phyloP scores from a whole-genome alignment of 2,113 vertebrate species.

The Mesembrinibis cayennensis region DNA sequence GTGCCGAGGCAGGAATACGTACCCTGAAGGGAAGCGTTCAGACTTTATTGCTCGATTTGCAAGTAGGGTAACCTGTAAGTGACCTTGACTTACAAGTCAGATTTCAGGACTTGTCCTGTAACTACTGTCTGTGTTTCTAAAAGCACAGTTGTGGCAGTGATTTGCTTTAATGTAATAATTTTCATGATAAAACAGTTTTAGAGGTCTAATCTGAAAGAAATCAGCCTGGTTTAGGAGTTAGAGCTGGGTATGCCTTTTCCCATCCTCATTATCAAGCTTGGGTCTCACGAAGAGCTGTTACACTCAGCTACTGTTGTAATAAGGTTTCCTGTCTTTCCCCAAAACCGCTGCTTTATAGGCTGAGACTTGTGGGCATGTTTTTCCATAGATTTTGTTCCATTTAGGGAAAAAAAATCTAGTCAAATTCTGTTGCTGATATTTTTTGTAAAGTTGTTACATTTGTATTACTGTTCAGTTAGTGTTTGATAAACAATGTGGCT shows the following conservation, averaged over 20 bases:
- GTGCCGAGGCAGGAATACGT: background rate
- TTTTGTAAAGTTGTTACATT: background rate
- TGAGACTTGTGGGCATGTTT: background rate
- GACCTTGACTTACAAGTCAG: background rate
- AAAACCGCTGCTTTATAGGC: background rate
- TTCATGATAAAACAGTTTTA: background rate
- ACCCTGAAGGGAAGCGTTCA: background rate
- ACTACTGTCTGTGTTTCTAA: background rate
- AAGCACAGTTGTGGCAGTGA: background rate
- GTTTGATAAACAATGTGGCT: background rate
- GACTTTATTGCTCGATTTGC: background rate
- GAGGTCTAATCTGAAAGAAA: background rate
- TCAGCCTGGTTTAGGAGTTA: background rate
- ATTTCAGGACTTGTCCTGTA: background rate
- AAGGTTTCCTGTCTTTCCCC: background rate
- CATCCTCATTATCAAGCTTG: background rate
- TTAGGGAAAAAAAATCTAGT: background rate
- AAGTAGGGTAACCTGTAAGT: background rate
- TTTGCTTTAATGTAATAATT: background rate
- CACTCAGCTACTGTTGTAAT: background rate
- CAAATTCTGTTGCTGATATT: background rate
- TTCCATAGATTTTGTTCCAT: background rate
- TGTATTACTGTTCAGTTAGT: background rate
- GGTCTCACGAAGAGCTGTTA: background rate
- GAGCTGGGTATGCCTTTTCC: background rate